A percentile compares a stretch with the other conserved stretches of the same genome.
These are phyloP conservation scores for Kryphioiulus occultus DNA, from an alignment of 2,888 invertebrate genomes.

Conservation along the genomic window DNA sequence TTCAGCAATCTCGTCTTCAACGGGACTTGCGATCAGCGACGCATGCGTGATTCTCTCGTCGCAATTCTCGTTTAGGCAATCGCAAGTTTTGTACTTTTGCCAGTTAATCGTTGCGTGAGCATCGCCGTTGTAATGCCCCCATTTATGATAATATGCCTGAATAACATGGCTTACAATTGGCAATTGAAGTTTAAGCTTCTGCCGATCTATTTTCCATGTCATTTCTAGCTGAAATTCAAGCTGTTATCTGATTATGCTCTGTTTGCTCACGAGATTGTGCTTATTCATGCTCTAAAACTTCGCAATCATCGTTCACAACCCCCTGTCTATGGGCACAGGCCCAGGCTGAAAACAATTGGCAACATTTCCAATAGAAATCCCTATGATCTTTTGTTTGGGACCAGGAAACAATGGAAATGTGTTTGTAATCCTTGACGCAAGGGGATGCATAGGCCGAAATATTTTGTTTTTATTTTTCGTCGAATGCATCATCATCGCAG, in stretches of 20 bases:
- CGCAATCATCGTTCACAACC: slow-evolving; percentile 14
- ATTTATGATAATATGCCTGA: slow-evolving; percentile 36
- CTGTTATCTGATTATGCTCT: slow-evolving; percentile 48
- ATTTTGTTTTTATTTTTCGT: neutral
- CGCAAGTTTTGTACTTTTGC: slow-evolving; percentile 7
- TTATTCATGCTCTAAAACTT: slow-evolving; percentile 46
- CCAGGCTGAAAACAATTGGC: slow-evolving; percentile 3
- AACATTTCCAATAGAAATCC: slow-evolving; percentile 2
- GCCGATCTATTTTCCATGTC: slow-evolving; percentile 33
- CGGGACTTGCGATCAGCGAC: neutral
- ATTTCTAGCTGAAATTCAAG: slow-evolving; percentile 40
- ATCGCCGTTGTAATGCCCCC: slow-evolving; percentile 13
- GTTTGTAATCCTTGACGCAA: slow-evolving; percentile 39
- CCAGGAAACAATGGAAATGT: neutral
- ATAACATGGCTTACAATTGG: slow-evolving; percentile 24
- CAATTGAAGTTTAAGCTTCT: slow-evolving; percentile 39
- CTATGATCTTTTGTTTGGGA: slow-evolving; percentile 11
- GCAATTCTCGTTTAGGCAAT: neutral
- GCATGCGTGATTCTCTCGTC: slow-evolving; percentile 14
- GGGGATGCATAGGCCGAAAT: neutral
- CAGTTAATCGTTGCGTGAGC: slow-evolving; percentile 29
- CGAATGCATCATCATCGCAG: neutral
- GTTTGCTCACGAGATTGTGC: slow-evolving; percentile 46
- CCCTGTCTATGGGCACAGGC: neutral
- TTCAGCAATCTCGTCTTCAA: slow-evolving; percentile 26